Evolutionary conservation across 2,113 vertebrate genomes (phyloP).

Genomic region (Forbesichthys agassizii): DNA sequence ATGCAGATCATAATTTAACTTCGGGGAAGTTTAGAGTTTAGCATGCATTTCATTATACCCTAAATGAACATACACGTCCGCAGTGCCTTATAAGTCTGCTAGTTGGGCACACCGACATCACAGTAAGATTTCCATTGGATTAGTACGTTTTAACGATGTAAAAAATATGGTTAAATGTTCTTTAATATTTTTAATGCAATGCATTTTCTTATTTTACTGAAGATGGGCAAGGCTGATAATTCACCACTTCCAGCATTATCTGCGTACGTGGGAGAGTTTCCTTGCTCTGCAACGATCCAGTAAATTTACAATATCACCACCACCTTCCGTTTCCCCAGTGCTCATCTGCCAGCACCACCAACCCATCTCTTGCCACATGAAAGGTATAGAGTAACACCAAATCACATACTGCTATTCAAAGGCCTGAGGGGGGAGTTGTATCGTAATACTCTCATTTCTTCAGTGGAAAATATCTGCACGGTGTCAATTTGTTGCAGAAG

Average conservation of each 20-base stretch:
- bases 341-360: neutral
- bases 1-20: neutral
- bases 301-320: neutral
- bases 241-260: conserved; percentile 8
- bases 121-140: neutral
- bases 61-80: conserved; percentile 34
- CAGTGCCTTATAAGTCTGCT: conserved; percentile 14
- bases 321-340: neutral
- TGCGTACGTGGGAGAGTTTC: conserved; percentile 21
- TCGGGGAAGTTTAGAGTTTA: conserved; percentile 19
- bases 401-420: too few species aligned
- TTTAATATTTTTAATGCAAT: neutral
- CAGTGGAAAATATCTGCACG: neutral
- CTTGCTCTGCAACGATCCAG: conserved; percentile 52
- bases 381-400: too few species aligned
- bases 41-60: conserved; percentile 32
- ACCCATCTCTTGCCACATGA: too few species aligned
- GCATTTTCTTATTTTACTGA: neutral
- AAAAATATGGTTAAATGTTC: neutral
- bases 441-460: neutral
- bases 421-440: too few species aligned
- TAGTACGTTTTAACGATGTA: neutral
- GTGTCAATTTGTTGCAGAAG: conserved; percentile 12
- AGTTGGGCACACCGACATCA: neutral
- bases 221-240: neutral